Conservation (phyloP, 2,888 invertebrate species). For the Pandemis heparana region DNA sequence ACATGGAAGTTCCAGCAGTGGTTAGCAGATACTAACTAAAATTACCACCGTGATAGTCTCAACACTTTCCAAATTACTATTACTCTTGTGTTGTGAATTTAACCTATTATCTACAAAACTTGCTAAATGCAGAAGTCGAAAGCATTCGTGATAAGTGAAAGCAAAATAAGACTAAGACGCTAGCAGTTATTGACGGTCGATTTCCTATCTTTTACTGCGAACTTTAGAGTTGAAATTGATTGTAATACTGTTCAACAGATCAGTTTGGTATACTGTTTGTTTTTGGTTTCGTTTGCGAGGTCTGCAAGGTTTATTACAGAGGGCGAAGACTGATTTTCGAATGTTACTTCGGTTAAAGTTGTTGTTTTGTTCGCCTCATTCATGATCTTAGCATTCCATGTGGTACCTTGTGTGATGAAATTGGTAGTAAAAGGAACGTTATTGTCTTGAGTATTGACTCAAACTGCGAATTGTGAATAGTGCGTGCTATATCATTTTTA, state of each 20-base stretch:
- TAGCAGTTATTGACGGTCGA: constrained; percentile 38
- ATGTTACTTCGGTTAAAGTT: neutral
- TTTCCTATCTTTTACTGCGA: constrained; percentile 47
- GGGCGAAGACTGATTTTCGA: constrained; percentile 3
- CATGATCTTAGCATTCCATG: constrained; percentile 9
- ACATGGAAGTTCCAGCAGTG: neutral
- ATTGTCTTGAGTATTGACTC: neutral
- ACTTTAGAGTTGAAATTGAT: constrained; percentile 48
- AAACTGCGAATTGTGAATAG: neutral
- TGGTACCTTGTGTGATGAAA: neutral
- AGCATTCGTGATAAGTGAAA: constrained; percentile 62
- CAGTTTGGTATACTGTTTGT: neutral
- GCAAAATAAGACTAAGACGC: constrained; percentile 56
- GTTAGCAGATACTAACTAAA: neutral
- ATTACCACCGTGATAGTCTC: constrained; percentile 7
- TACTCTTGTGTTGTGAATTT: constrained; percentile 27
- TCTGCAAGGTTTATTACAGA: constrained; percentile 2
- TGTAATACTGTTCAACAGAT: constrained; percentile 11
- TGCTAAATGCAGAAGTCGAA: constrained; percentile 52
- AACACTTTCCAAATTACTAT: constrained; percentile 35
- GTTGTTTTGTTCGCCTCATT: neutral
- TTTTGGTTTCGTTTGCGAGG: constrained; percentile 12
- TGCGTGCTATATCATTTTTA: too few species aligned
- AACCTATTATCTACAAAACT: constrained; percentile 37
- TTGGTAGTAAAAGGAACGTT: neutral